A percentile compares a stretch with the other conserved stretches of the same genome.
Conservation (phyloP, 2,113 vertebrate species). For the Bungarus multicinctus region DNA sequence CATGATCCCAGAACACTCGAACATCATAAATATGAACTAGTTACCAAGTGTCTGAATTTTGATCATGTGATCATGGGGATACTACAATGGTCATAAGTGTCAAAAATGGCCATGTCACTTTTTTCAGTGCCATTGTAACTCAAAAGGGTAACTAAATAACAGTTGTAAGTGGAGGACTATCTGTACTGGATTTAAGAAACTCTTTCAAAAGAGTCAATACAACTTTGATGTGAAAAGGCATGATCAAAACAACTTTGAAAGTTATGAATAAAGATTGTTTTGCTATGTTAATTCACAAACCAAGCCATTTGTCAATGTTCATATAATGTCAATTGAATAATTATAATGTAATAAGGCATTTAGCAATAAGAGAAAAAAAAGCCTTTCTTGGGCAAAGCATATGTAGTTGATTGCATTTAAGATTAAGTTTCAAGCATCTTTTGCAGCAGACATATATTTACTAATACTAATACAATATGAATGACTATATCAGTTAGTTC, state of each 20-base stretch:
- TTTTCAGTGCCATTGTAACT: background rate
- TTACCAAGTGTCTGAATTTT: background rate
- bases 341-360: background rate
- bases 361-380: background rate
- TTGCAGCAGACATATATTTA: background rate
- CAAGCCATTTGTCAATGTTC: background rate
- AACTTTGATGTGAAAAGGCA: background rate
- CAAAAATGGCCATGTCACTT: background rate
- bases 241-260: background rate
- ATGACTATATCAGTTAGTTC: background rate
- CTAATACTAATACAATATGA: background rate
- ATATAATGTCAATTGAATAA: slow-evolving; percentile 4
- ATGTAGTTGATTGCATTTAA: slow-evolving; percentile 12
- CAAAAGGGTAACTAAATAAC: background rate
- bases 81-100: background rate
- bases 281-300: background rate
- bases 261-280: background rate
- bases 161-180: background rate
- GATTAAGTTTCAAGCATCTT: background rate
- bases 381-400: slow-evolving; percentile 24
- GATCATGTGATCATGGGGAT: background rate
- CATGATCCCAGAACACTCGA: background rate
- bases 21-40: background rate
- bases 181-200: background rate
- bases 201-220: background rate